Base-by-base conservation (phyloP, 2,888 invertebrate species). In the Nematopogon swammerdamellus region DNA sequence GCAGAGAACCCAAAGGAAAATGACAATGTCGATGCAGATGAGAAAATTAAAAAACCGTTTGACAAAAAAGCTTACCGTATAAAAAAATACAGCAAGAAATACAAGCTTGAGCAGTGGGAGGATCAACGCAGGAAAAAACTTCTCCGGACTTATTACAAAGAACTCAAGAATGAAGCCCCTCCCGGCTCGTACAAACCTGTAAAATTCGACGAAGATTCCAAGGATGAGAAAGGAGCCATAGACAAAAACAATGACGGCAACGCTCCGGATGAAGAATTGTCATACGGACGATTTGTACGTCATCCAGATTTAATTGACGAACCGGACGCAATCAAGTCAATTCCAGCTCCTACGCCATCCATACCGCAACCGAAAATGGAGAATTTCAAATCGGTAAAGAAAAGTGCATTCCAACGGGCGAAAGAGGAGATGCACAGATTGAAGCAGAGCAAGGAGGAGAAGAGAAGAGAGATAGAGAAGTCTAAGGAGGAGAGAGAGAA, bases 31-130 rank as follows among this genome's bases (percentile, higher is more conserved):
- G 47, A 49, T 5, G 53, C 52, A 17, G 51, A 45, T 20, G 52
- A 49, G 55, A 62, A 53, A 53, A 65, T 64, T 1, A 85, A 84
- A 57, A 85, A 83, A 61, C 80, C 81, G 0, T 88, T 88, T 62
- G 84, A 88, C 57, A 88, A 88, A 59, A 86, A 85, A 55, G 72
- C 80, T 19, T 88, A 86, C 60, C 74, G 88, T 30, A 58, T 85
- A 30, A 81, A 87, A 57, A 86, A 86, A 59, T 88, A 88, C 60
- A 87, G 86, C 58, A 86, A 86, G 49, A 87, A 87, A 60, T 85
- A 84, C 54, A 87, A 86, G 67, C 67, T 88, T 18, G 77, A 86
- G 36, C 82, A 87, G 62, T 88, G 86, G 85, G 84, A 88, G 56
- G 84, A 86, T 47, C 81, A 79, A 54, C 72, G 85, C 18, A 86